These are phyloP conservation scores for Acipenser oxyrinchus DNA, from an alignment of 2,797 vertebrate species.

Conservation along the genomic window DNA sequence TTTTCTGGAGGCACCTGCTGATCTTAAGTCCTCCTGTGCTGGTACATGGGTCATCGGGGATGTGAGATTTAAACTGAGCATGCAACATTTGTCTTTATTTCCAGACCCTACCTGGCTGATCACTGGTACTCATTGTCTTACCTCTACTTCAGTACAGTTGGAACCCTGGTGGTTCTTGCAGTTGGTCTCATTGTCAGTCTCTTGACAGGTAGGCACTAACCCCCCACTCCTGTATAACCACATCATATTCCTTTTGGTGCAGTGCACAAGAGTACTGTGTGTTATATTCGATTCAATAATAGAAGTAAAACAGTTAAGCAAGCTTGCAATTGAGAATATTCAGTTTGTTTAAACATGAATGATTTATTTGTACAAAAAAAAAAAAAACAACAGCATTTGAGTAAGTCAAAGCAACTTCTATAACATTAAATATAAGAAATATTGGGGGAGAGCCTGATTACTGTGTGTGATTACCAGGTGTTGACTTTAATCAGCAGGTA, in stretches of 20 bases:
- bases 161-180: conserved; percentile 61
- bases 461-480: too few relatives aligned
- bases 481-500: too few relatives aligned
- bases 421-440: too few relatives aligned
- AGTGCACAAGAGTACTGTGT: neutral
- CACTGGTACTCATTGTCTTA: conserved; percentile 89
- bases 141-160: conserved; percentile 84
- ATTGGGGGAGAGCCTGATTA: too few relatives aligned
- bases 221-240: neutral
- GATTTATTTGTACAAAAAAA: conserved; percentile 55
- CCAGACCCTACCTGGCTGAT: conserved; percentile 67
- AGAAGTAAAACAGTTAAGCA: too few relatives aligned
- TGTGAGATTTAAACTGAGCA: neutral
- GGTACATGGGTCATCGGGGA: neutral
- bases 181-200: conserved; percentile 75
- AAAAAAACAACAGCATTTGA: too few relatives aligned
- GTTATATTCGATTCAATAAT: neutral
- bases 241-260: neutral
- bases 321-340: too few relatives aligned
- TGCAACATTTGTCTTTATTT: conserved; percentile 16
- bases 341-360: conserved; percentile 36
- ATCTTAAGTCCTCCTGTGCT: too few relatives aligned
- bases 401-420: too few relatives aligned
- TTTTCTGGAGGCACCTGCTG: too few relatives aligned
- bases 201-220: conserved; percentile 62